Percentiles rank a stretch among this genome's conserved stretches.
phyloP scores from a whole-genome alignment of 2,888 invertebrate species.

The Tromatobia lineatoria region DNA sequence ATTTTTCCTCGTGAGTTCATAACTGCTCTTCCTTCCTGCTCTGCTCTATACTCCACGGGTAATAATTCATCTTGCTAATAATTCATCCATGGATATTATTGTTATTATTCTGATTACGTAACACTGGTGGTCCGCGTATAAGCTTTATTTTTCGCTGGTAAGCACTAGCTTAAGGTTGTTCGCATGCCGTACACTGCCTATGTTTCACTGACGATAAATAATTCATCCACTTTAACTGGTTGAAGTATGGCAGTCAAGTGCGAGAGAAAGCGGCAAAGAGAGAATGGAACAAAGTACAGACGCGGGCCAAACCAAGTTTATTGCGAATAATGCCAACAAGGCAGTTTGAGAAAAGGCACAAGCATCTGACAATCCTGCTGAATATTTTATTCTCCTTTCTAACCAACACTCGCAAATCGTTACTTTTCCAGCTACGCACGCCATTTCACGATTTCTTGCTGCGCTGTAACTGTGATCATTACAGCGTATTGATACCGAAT shows the following conservation, averaged over 20 bases:
- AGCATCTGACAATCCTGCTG: neutral
- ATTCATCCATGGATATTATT: constrained; percentile 9
- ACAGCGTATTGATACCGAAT: too few relatives aligned
- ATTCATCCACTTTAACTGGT: constrained; percentile 57
- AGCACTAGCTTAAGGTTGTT: constrained; percentile 25
- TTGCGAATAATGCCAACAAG: constrained; percentile 43
- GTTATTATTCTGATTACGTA: constrained; percentile 26
- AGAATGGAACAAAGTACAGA: constrained; percentile 17
- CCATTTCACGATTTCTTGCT: too few relatives aligned
- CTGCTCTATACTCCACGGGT: neutral
- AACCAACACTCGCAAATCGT: constrained; percentile 38
- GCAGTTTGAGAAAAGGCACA: constrained; percentile 13
- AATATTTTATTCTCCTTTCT: constrained; percentile 18
- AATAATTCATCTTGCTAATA: constrained; percentile 40
- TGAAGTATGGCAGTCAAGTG: constrained; percentile 15
- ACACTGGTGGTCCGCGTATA: neutral
- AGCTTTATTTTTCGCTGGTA: constrained; percentile 31
- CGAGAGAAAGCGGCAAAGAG: constrained; percentile 27
- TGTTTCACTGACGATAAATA: constrained; percentile 60
- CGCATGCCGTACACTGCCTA: constrained; percentile 25
- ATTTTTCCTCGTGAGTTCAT: constrained; percentile 50
- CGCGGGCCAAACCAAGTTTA: constrained; percentile 34
- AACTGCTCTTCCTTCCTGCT: neutral
- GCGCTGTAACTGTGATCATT: too few relatives aligned
- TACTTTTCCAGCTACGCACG: constrained; percentile 7